Evolutionary conservation across 2,888 invertebrate species (phyloP), one percentile per base, ranked within the genome.

Genomic region (Protophormia terraenovae): DNA sequence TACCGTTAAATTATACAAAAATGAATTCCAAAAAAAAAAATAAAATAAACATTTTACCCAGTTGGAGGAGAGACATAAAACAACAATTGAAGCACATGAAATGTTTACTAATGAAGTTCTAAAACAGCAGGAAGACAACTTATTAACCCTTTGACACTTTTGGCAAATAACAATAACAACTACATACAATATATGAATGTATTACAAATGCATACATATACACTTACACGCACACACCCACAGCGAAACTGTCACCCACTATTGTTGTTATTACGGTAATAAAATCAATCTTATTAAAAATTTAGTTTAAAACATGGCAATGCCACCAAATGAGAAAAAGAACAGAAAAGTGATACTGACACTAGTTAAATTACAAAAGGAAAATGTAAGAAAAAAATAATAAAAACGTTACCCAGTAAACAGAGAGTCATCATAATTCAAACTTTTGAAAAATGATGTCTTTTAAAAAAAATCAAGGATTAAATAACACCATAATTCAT

Each of bases 281-380:
- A 91, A 90, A 91, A 90, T 90, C 90, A 91, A 91, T 91, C 90
- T 91, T 90, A 91, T 91, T 91, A 90, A 90, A 80, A 90, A 89
- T 89, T 85, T 75, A 78, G 29, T 72, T 81, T 35, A 41, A 77
- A 77, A 60, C 66, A 76, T 64, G 60, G 62, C 27, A 60, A 55
- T 67, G 55, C 27, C 50, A 67, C 47, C 35, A 55, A 50, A 76
- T 45, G 62, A 41, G 64, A 75, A 62, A 35, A 22, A 71, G 38
- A 41, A 47, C 27, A 29, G 12, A n/a, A 62, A 41, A 50, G 50
- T 29, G 3, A 38, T 38, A 50, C 60, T 22, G 60, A 50, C 66
- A 62, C 38, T 27, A 35, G 66, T 24, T 66, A 67, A 66, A 67
- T 16, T 47, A 8, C 47, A n/a, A 41, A 32, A 7, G 19, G 29